A percentile compares a stretch with the other conserved stretches of the same genome.
Evolutionary conservation across 2,888 invertebrate species (phyloP).

Genomic region (Polymixis lichenea): DNA sequence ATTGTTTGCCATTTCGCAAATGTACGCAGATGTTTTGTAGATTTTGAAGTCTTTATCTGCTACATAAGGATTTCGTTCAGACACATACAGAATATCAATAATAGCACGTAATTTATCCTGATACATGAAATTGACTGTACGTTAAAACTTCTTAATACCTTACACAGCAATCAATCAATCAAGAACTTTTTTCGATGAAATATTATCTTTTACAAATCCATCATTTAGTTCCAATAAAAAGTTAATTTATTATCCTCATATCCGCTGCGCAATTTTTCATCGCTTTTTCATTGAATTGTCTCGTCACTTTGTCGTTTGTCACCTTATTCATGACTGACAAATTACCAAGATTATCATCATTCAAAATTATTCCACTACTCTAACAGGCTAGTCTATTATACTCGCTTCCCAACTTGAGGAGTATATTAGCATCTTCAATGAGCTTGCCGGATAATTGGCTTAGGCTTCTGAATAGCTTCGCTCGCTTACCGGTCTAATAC

Average conservation of each 20-base stretch:
- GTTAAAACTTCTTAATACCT: constrained; percentile 20
- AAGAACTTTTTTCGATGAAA: constrained; percentile 20
- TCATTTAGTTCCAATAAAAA: constrained; percentile 41
- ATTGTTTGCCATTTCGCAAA: constrained; percentile 41
- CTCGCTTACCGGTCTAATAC: constrained; percentile 32
- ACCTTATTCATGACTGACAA: constrained; percentile 33
- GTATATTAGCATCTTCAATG: constrained; percentile 45
- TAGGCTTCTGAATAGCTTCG: constrained; percentile 21
- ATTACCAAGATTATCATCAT: constrained; percentile 36
- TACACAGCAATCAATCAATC: constrained; percentile 18
- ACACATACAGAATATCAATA: neutral
- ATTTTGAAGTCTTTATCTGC: constrained; percentile 3
- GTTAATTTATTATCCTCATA: neutral
- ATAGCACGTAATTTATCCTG: neutral
- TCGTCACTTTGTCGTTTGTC: constrained; percentile 16
- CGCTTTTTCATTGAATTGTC: constrained; percentile 11
- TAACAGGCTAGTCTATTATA: constrained; percentile 15
- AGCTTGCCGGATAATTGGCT: constrained; percentile 44
- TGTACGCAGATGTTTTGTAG: neutral
- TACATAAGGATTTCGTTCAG: neutral
- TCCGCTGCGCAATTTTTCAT: constrained; percentile 35
- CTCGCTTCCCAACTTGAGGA: constrained; percentile 10
- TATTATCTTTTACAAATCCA: constrained; percentile 31
- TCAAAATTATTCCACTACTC: constrained; percentile 22
- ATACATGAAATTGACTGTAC: neutral